Percentiles rank a stretch among this genome's conserved stretches.
These are phyloP conservation scores for Rhinopomastus cyanomelas DNA, from an alignment of 2,113 vertebrate genomes.

Conservation along the genomic window DNA sequence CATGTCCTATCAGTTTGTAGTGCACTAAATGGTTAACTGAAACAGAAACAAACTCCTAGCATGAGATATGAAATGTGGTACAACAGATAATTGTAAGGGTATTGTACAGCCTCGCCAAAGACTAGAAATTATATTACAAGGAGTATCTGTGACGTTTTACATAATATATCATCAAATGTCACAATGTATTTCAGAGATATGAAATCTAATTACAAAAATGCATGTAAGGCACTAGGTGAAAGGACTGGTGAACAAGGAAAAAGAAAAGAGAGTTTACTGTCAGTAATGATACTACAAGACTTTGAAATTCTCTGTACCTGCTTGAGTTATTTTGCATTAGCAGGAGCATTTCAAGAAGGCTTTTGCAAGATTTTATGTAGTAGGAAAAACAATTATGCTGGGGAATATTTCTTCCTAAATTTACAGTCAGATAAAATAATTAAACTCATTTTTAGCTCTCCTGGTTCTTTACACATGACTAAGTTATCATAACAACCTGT, in stretches of 20 bases:
- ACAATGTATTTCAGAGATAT: not conserved
- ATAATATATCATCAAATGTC: not conserved
- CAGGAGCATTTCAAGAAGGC: not conserved
- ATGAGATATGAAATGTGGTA: not conserved
- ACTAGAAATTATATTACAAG: not conserved
- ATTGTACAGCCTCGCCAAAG: not conserved
- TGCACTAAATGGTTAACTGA: conserved; percentile 11
- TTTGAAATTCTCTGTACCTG: not conserved
- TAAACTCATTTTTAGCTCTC: conserved; percentile 18
- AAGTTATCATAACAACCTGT: conserved; percentile 17
- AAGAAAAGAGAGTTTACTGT: not conserved
- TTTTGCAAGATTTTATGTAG: not conserved
- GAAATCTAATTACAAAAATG: not conserved
- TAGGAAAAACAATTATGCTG: not conserved
- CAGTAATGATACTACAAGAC: not conserved
- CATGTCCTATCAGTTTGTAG: not conserved
- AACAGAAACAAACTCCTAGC: conserved; percentile 12
- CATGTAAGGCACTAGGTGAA: not conserved
- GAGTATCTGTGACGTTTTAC: conserved; percentile 10
- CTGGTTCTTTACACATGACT: conserved; percentile 5
- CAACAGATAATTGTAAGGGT: not conserved
- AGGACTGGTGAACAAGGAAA: not conserved
- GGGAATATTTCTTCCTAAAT: not conserved
- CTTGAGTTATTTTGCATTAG: not conserved
- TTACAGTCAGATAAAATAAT: not conserved